Evolutionary conservation across 2,888 invertebrate genomes (phyloP).

Genomic region (Gonocerus acuteangulatus): DNA sequence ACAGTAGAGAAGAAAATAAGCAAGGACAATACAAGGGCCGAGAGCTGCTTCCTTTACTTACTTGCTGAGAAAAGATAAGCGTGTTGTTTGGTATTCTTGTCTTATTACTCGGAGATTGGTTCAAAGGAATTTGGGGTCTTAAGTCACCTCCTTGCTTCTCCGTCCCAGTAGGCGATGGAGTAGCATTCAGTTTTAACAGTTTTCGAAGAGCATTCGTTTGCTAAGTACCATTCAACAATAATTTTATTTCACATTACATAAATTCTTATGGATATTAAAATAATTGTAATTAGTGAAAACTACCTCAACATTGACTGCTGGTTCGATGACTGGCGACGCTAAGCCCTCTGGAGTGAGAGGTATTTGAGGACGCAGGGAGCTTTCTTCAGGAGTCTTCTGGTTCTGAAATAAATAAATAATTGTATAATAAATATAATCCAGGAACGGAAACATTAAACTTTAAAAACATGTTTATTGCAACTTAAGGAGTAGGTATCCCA

Average conservation of each 20-base stretch:
- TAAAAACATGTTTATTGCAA: too few relatives aligned
- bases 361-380: background rate
- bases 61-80: slow-evolving; percentile 2
- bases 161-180: background rate
- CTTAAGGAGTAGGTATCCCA: too few relatives aligned
- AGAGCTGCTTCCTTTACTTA: background rate
- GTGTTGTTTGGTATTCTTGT: background rate
- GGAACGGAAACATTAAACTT: background rate
- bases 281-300: background rate
- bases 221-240: slow-evolving; percentile 3
- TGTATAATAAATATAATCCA: background rate
- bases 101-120: background rate
- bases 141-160: background rate
- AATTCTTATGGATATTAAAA: background rate
- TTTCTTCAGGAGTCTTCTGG: slow-evolving; percentile 15
- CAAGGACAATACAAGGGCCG: too few relatives aligned
- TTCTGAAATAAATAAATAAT: slow-evolving; percentile 3
- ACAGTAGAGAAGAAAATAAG: too few relatives aligned
- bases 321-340: background rate
- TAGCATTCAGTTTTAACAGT: slow-evolving; percentile 21
- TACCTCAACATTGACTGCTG: slow-evolving; percentile 10
- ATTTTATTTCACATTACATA: background rate
- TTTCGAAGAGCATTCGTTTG: slow-evolving; percentile 31
- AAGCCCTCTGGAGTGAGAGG: background rate
- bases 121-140: background rate